Evolutionary conservation across 1,140 invertebrate species (phyloP), one percentile per base, ranked within the genome.

Genomic region (Cardiocondyla obscurior): DNA sequence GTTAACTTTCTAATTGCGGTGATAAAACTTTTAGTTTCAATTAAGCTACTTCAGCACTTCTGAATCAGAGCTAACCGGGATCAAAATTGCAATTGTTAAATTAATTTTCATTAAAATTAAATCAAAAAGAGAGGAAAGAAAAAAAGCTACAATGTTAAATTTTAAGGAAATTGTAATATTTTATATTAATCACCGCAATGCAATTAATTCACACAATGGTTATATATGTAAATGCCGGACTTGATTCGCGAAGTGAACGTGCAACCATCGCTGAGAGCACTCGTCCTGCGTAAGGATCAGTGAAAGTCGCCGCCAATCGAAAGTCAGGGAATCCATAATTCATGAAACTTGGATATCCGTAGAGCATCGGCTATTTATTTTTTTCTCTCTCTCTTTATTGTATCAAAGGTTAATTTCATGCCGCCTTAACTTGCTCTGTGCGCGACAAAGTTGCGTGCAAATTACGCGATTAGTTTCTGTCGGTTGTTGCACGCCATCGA

Each of bases 371-470:
- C 12, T 42, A n/a, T n/a, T n/a, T n/a, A n/a, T n/a, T n/a, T n/a
- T n/a, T n/a, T n/a, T 19, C 22, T 30, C 33, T 65, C 53, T 79
- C 55, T 30, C 8, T 19, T 30, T 10, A 67, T 67, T 67, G 33
- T 67, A 67, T 67, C 16, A 79, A 79, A 79, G 74, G 74, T 79
- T 79, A 79, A 79, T 79, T 79, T 79, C 74, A 79, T 79, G 74
- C 74, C 74, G 33, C 36, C 33, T 30, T 28, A 67, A 25, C 46
- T 67, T 39, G 42, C 55, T 69, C 62, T 33, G 19, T 33, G 46
- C 74, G 74, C 74, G 74, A 79, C 74, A 79, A 53, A 79, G 19
- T 53, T 67, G 53, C 62, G 74, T 79, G 74, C 30, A 69, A 79
- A 69, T 55, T 79, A 69, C 33, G 62, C 33, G 25, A 79, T 79